Evolutionary conservation across 2,888 invertebrate species (phyloP), one percentile per base, ranked within the genome.

Genomic region (Pediacus dermestoides): DNA sequence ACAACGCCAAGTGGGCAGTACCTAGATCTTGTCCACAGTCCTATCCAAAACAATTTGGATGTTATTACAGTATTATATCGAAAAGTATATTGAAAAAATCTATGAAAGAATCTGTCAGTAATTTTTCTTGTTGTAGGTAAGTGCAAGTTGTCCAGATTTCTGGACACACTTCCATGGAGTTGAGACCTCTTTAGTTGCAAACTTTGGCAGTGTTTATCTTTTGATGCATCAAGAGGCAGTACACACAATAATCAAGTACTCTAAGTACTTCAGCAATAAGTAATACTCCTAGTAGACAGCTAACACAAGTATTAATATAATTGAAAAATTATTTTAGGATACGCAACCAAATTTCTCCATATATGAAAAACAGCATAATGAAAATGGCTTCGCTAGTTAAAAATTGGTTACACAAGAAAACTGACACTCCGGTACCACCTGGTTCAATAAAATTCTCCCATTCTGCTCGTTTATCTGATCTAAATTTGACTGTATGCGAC

Each of bases 71-170:
- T 88, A 38, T 72, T 87, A 3, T 88, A 87, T 61, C 76, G 88
- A 61, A 86, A 86, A 76, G 86, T 85, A 63, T 57, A 35, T 35
- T 30, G 18, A 18, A 18, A 8, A 18, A 18, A 18, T 18, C 8
- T 4, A 18, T 18, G 4, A 18, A 18, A 6, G 8, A 18, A 18
- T 18, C 4, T 6, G 4, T 18, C 18, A 4, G 18, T 18, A 6
- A 18, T 6, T 18, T 18, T 18, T 8, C 26, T 34, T 51, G 43
- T 63, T 63, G 0, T 55, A 86, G 86, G 87, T 88, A 0, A 77
- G 80, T 28, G 83, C 87, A 0, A 79, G 81, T 55, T 89, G 89
- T 63, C 88, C 88, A 0, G 89, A 90, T 64, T 89, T 88, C 68
- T 80, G 82, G 58, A 76, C 80, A 0, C 82, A 85, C 58, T 90